Base-by-base conservation (phyloP, 2,797 vertebrate genomes). In the Peromyscus attwateri region DNA sequence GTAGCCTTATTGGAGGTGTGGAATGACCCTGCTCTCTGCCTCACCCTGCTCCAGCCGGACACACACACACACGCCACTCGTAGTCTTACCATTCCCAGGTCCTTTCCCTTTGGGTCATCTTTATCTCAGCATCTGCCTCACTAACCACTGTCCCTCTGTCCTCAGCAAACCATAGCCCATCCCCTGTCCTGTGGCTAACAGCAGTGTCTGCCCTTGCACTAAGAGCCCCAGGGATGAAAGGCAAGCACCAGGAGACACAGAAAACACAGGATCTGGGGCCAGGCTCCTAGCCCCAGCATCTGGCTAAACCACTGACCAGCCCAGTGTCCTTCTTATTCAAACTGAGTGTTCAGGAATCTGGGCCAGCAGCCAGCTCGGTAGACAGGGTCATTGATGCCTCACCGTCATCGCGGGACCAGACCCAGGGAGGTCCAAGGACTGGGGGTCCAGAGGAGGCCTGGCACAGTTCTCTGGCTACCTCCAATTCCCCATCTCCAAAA, bases 311-410 rank as follows among this genome's bases (percentile, higher is more conserved):
- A 2, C 23, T 3, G 66, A 10, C 0, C 12, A 21, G 75, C 16
- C 7, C 46, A 5, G 21, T 10, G 40, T 43, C 12, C 40, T 70
- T 80, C 75, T 31, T 12, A 40, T 55, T n/a, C 49, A 10, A 64
- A 52, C 21, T 37, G 57, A 31, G 11, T 27, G 11, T 14, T 12
- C 46, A 34, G 14, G 14, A 25, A 13, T 19, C 81, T 62, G 7
- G 55, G 34, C 49, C 23, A 4, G 60, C 9, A 0, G 3, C 1
- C 25, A 3, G 68, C 17, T 71, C 25, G 0, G 27, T 0, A 11
- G 31, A 2, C 6, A 43, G 4, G 12, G 21, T 66, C 57, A 55
- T 21, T 40, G 14, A 23, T 16, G 6, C 43, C 23, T 25, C 0
- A 0, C 64, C 6, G 12, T 4, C 34, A 14, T 25, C 10, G 4